phyloP scores from a whole-genome alignment of 2,888 invertebrate species.

The Nymphalis urticae region DNA sequence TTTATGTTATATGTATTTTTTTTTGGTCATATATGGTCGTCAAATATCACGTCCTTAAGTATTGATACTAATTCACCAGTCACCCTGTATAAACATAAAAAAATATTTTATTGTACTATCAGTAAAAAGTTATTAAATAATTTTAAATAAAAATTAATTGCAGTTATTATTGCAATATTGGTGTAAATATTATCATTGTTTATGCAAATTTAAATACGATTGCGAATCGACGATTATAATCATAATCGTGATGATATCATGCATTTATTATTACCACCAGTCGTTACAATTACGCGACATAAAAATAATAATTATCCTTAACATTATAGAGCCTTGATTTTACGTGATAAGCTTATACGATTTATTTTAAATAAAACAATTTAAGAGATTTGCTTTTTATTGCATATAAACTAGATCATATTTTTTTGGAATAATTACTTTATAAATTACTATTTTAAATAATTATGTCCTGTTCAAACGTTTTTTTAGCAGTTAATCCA shows the following conservation, averaged over 20 bases:
- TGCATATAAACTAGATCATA: background rate
- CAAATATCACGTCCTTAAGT: too few relatives aligned
- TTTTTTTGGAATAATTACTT: too few relatives aligned
- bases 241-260: constrained; percentile 3
- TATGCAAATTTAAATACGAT: background rate
- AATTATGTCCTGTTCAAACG: too few relatives aligned
- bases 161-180: background rate
- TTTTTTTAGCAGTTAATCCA: too few relatives aligned
- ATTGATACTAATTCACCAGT: too few relatives aligned
- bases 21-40: too few relatives aligned
- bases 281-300: constrained; percentile 1
- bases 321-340: constrained; percentile 1
- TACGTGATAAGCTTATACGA: background rate
- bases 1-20: too few relatives aligned
- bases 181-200: constrained; percentile 2
- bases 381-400: background rate
- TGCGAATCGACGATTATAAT: background rate
- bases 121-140: too few relatives aligned
- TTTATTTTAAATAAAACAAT: background rate
- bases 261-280: background rate
- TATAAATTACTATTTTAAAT: too few relatives aligned
- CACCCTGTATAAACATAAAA: background rate
- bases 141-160: too few relatives aligned
- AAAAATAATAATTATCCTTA: constrained; percentile 4
- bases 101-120: background rate